Evolutionary conservation across 2,797 vertebrate species (phyloP), one percentile per base, ranked within the genome.

Genomic region (Eulemur mongoz): DNA sequence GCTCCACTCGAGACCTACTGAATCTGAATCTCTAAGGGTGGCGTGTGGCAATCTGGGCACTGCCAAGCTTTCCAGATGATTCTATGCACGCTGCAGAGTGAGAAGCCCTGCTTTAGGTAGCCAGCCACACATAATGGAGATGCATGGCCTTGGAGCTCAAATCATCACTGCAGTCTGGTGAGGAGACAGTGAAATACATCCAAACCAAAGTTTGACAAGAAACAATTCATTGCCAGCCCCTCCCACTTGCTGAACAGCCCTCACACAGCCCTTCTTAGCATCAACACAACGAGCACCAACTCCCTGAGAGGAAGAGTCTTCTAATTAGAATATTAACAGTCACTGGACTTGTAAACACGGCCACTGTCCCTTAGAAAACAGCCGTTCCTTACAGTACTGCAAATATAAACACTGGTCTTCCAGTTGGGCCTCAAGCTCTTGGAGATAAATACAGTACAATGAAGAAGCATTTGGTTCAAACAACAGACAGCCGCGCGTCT

Each of bases 131-230:
- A 43, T 14, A 30, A 48, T 2, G 11, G 50, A 94, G 30, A 57
- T 38, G 30, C 7, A n/a, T 3, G 30, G 67, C 76, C 76, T 70
- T 83, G 40, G 23, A 48, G 57, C 80, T 54, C 52, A 18, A 38
- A 78, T 78, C 25, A 27, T 45, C 76, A 67, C 14, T 50, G 12
- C 23, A n/a, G 40, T 45, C 32, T 30, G 65, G 22, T 45, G 43
- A 95, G 61, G 25, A n/a, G 18, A 84, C n/a, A 82, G 25, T 11
- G 40, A 94, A 87, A 67, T 63, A 79, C 61, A 95, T 78, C 52
- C 72, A 93, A 95, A 81, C 52, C 54, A 94, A 93, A 7, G 43
- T 50, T 82, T 80, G 43, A 76, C 93, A 96, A 67, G 25, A 15
- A 35, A 86, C 3, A 40, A 63, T 30, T 22, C 35, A 81, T 86